phyloP scores from a whole-genome alignment of 2,113 vertebrate genomes.

The Clinocottus analis region DNA sequence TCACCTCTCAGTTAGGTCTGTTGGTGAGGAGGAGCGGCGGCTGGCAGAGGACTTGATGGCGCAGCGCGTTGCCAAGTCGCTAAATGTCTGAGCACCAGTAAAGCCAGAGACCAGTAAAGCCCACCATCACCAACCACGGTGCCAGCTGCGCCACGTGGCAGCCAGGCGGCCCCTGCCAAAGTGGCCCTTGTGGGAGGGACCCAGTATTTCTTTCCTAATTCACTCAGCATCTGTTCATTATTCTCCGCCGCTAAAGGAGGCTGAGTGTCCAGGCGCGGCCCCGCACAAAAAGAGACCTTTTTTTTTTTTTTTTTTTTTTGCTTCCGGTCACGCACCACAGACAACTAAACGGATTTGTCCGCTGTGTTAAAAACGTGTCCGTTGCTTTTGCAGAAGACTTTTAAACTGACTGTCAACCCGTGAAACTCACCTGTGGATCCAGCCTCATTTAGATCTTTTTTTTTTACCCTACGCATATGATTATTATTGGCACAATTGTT shows the following conservation, averaged over 20 bases:
- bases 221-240: conserved; percentile 89
- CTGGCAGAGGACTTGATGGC: conserved; percentile 72
- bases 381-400: neutral
- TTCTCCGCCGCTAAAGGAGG: conserved; percentile 78
- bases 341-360: conserved; percentile 23
- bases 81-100: conserved; percentile 86
- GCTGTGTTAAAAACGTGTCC: conserved; percentile 10
- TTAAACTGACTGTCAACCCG: neutral
- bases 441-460: neutral
- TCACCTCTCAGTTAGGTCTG: conserved; percentile 32
- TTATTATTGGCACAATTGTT: neutral
- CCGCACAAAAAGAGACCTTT: conserved; percentile 22
- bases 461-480: neutral
- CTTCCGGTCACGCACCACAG: conserved; percentile 35
- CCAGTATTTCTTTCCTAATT: conserved; percentile 88
- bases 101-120: conserved; percentile 74
- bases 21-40: conserved; percentile 51
- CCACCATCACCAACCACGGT: conserved; percentile 70
- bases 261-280: conserved; percentile 55
- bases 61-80: conserved; percentile 79
- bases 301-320: neutral
- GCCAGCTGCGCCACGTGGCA: conserved; percentile 86
- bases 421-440: conserved; percentile 42
- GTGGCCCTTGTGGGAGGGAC: conserved; percentile 86
- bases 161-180: conserved; percentile 83